phyloP scores from a whole-genome alignment of 37 sponge, comb jelly and placozoan species.

The Spongilla lacustris region DNA sequence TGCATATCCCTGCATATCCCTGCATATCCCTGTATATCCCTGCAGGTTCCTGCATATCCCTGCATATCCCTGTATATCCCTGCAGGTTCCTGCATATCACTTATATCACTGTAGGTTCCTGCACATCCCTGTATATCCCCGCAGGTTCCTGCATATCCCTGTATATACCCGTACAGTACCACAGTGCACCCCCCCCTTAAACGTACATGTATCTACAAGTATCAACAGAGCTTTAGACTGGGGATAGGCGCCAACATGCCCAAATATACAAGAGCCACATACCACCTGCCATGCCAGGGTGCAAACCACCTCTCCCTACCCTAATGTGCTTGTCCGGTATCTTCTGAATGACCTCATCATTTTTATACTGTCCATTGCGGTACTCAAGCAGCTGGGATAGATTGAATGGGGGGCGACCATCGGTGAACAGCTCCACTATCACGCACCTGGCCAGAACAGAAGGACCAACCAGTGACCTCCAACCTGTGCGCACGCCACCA shows the following conservation, averaged over 20 bases:
- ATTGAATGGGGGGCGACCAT: constrained; percentile 87
- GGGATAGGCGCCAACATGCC: too few species aligned
- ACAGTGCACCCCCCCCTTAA: too few species aligned
- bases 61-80: too few species aligned
- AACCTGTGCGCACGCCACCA: neutral
- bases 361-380: constrained; percentile 25
- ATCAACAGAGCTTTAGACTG: too few species aligned
- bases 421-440: constrained; percentile 86
- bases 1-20: neutral
- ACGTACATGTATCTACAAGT: neutral
- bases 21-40: neutral
- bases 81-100: too few species aligned
- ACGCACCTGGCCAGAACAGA: constrained; percentile 73
- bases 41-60: too few species aligned
- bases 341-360: constrained; percentile 44
- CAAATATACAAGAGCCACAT: too few species aligned
- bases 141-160: too few species aligned
- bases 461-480: neutral
- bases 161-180: too few species aligned
- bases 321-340: constrained; percentile 62
- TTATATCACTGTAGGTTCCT: too few species aligned
- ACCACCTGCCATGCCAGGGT: too few species aligned
- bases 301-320: constrained; percentile 8
- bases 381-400: constrained; percentile 90
- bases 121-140: too few species aligned